Percentiles rank a stretch among this genome's conserved stretches.
These are phyloP conservation scores for Cantharis rustica DNA, from an alignment of 2,888 invertebrate genomes.

Conservation along the genomic window DNA sequence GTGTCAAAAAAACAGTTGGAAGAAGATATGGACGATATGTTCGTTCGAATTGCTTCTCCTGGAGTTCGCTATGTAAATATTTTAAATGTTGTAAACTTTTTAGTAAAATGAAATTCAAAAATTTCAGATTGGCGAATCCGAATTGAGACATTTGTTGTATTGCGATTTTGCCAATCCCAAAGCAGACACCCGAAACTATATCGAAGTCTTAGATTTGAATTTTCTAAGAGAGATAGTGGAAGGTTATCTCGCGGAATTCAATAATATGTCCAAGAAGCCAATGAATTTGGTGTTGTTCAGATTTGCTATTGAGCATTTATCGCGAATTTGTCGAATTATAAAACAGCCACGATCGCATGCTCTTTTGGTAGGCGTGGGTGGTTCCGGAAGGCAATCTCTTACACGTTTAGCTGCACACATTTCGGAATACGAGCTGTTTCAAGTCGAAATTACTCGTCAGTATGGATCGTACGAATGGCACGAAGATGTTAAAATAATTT, in stretches of 20 bases:
- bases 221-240: slow-evolving; percentile 82
- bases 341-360: slow-evolving; percentile 92
- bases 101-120: not conserved
- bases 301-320: slow-evolving; percentile 93
- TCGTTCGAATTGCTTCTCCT: slow-evolving; percentile 66
- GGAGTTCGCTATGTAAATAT: slow-evolving; percentile 29
- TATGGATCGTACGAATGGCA: slow-evolving; percentile 88
- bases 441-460: slow-evolving; percentile 89
- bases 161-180: slow-evolving; percentile 96
- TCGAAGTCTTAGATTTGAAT: slow-evolving; percentile 85
- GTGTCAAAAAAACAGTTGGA: slow-evolving; percentile 66
- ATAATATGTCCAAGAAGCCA: slow-evolving; percentile 94
- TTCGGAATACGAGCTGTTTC: slow-evolving; percentile 88
- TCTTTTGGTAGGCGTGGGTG: slow-evolving; percentile 88
- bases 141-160: slow-evolving; percentile 85
- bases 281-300: slow-evolving; percentile 94
- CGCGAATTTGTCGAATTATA: slow-evolving; percentile 86
- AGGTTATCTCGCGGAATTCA: slow-evolving; percentile 86
- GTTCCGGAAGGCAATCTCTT: slow-evolving; percentile 90
- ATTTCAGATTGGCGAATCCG: slow-evolving; percentile 72
- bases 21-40: slow-evolving; percentile 71
- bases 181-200: slow-evolving; percentile 84
- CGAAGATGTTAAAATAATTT: slow-evolving; percentile 84
- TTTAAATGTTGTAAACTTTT: not conserved
- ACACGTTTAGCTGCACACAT: slow-evolving; percentile 91